Conservation (phyloP, 1,140 invertebrate genomes). For the Anastatus disparis region DNA sequence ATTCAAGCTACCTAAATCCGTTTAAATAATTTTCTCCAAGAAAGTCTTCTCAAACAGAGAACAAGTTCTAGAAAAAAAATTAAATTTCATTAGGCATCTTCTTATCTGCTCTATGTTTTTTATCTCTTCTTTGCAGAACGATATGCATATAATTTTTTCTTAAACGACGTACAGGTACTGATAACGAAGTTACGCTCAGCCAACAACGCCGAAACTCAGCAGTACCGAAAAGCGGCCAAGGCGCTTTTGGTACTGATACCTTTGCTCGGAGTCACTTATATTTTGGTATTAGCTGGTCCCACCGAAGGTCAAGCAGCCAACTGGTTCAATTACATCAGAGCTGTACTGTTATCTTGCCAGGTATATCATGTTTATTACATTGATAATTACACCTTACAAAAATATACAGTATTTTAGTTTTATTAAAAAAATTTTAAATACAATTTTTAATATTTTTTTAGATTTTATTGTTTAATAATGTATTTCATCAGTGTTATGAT, state of each 20-base stretch:
- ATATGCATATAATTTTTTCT: not conserved
- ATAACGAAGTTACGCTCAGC: constrained; percentile 91
- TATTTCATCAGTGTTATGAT: too few species aligned
- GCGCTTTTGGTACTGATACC: constrained; percentile 89
- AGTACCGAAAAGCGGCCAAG: constrained; percentile 89
- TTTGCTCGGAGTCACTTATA: constrained; percentile 87
- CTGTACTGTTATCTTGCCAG: constrained; percentile 86
- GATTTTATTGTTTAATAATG: too few species aligned
- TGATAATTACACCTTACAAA: too few species aligned
- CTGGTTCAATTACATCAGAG: constrained; percentile 76
- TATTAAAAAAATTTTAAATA: too few species aligned
- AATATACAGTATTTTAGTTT: too few species aligned
- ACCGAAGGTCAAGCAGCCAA: constrained; percentile 72
- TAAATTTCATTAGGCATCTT: not conserved
- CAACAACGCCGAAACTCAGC: constrained; percentile 86
- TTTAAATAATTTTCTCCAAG: too few species aligned
- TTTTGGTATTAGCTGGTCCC: constrained; percentile 82
- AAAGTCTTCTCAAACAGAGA: too few species aligned
- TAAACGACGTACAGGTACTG: constrained; percentile 73
- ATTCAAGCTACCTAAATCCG: too few species aligned
- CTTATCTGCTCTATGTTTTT: not conserved
- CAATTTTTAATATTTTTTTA: too few species aligned
- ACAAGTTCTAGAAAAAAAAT: too few species aligned
- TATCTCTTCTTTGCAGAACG: not conserved
- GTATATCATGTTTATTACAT: constrained; percentile 64